These are phyloP conservation scores for Nomada ferruginata DNA, from an alignment of 2,888 invertebrate species.

Conservation along the genomic window DNA sequence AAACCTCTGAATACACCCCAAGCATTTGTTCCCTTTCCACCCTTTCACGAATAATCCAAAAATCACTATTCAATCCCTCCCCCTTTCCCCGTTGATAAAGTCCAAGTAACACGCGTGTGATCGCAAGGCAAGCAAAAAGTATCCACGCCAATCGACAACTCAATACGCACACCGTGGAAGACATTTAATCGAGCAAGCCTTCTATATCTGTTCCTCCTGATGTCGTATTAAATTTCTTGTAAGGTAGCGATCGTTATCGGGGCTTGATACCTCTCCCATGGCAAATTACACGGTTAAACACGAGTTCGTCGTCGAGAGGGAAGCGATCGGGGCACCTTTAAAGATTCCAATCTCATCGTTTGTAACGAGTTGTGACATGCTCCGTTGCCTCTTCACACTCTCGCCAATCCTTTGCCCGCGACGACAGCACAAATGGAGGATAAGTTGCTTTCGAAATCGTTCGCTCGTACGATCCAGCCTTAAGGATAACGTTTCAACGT, in stretches of 20 bases:
- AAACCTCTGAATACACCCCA: too few species aligned
- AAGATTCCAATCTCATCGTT: conserved; percentile 71
- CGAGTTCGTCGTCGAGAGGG: conserved; percentile 38
- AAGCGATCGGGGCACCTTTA: conserved; percentile 58
- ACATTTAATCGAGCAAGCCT: conserved; percentile 40
- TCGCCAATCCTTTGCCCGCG: conserved; percentile 68
- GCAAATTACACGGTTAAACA: conserved; percentile 67
- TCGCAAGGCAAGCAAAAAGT: too few species aligned
- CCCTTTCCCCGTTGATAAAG: too few species aligned
- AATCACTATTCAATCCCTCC: too few species aligned
- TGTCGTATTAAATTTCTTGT: conserved; percentile 47
- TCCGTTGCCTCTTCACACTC: conserved; percentile 65
- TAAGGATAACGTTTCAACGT: conserved; percentile 38
- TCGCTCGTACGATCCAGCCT: conserved; percentile 69
- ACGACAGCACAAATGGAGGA: conserved; percentile 39
- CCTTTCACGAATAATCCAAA: too few species aligned
- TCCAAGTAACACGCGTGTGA: too few species aligned
- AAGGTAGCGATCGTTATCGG: conserved; percentile 58
- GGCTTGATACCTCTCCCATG: conserved; percentile 44
- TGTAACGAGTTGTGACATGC: conserved; percentile 71
- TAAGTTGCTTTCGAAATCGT: conserved; percentile 58
- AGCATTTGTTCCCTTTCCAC: too few species aligned
- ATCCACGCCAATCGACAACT: neutral
- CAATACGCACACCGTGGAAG: conserved; percentile 10
- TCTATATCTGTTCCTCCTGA: conserved; percentile 22